phyloP scores from a whole-genome alignment of 2,797 vertebrate species.

The Anabacerthia variegaticeps region DNA sequence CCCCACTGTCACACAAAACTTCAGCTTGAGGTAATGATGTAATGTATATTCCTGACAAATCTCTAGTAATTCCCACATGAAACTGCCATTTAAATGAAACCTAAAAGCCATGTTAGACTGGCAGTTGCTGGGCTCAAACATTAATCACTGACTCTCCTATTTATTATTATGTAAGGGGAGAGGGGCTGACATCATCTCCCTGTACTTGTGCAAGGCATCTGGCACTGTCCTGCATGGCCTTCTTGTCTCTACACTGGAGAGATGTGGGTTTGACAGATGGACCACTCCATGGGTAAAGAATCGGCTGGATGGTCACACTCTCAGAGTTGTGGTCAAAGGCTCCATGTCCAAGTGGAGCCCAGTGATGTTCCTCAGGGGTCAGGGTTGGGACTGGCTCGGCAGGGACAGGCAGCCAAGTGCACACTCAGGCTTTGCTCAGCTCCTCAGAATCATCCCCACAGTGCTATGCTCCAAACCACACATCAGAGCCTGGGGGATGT shows the following conservation, averaged over 20 bases:
- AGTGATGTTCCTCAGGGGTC: neutral
- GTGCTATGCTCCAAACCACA: accelerated
- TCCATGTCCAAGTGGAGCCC: neutral
- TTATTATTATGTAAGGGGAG: neutral
- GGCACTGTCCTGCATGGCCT: neutral
- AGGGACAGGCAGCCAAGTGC: neutral
- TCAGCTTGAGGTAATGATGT: accelerated
- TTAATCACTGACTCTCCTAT: neutral
- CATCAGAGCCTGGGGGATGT: accelerated
- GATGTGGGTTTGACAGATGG: neutral
- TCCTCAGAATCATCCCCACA: neutral
- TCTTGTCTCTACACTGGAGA: neutral
- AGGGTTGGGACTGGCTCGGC: accelerated
- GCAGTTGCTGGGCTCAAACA: neutral
- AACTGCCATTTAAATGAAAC: neutral
- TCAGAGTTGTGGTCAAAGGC: neutral
- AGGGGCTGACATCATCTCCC: neutral
- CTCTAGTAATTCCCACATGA: neutral
- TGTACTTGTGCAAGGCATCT: neutral
- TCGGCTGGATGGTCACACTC: neutral
- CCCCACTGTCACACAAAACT: neutral
- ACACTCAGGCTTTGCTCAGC: neutral
- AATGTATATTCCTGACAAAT: neutral
- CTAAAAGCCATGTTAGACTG: neutral
- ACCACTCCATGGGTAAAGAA: neutral